These are phyloP conservation scores for Tachina lurida DNA, from an alignment of 2,888 invertebrate genomes.

Conservation along the genomic window DNA sequence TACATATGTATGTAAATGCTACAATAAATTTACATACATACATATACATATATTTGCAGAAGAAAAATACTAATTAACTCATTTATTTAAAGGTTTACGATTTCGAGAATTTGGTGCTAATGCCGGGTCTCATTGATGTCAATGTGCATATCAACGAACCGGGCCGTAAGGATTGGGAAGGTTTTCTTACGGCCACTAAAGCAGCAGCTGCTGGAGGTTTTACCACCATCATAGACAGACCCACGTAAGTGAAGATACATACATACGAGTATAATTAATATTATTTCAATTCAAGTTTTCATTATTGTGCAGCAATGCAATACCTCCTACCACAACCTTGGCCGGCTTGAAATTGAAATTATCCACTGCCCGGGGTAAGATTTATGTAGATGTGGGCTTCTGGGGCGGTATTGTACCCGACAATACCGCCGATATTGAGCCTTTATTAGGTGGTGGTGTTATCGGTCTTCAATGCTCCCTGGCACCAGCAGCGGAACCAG, in stretches of 20 bases:
- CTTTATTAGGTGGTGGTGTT: conserved; percentile 86
- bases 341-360: conserved; percentile 86
- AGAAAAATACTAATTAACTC: not conserved
- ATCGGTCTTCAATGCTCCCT: conserved; percentile 90
- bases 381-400: conserved; percentile 88
- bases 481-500: conserved; percentile 86
- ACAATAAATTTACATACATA: too few species aligned
- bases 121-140: conserved; percentile 89
- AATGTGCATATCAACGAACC: conserved; percentile 91
- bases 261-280: not conserved
- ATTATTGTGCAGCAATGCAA: conserved; percentile 85
- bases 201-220: conserved; percentile 89
- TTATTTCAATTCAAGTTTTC: not conserved
- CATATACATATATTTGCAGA: not conserved
- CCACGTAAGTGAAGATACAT: conserved; percentile 84
- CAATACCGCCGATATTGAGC: conserved; percentile 82
- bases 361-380: conserved; percentile 84
- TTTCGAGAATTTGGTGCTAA: conserved; percentile 84
- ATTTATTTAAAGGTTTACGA: conserved; percentile 80
- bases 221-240: conserved; percentile 89
- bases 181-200: conserved; percentile 87
- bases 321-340: conserved; percentile 88
- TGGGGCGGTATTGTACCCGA: conserved; percentile 88
- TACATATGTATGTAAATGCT: not conserved
- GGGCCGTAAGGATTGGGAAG: conserved; percentile 89